Evolutionary conservation across 2,113 vertebrate species (phyloP).

Genomic region (Otolemur garnettii): DNA sequence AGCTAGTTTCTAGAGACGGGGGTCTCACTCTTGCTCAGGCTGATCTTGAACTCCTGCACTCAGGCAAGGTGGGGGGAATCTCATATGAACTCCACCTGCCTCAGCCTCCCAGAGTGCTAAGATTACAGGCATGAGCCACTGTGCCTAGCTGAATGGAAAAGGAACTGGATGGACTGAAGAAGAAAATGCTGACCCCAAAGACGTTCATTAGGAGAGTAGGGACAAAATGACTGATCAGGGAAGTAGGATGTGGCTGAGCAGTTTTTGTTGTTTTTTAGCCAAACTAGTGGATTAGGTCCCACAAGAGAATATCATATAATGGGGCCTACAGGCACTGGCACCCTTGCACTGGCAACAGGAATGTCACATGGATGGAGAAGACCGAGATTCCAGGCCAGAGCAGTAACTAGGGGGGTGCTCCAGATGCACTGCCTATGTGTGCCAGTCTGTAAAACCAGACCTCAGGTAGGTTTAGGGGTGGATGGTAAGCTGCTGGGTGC

Average conservation of each 20-base stretch:
- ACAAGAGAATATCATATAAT: not conserved
- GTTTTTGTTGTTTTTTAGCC: not conserved
- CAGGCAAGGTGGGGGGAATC: too few relatives aligned
- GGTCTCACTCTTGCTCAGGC: too few relatives aligned
- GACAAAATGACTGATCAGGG: not conserved
- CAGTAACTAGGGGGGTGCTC: not conserved
- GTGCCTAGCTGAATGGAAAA: constrained; percentile 89
- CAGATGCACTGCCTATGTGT: not conserved
- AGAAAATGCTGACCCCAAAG: constrained; percentile 89
- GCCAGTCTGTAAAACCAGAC: not conserved
- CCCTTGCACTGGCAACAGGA: not conserved
- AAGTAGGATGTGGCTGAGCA: not conserved
- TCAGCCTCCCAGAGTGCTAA: too few relatives aligned
- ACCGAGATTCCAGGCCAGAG: not conserved
- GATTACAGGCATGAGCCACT: too few relatives aligned
- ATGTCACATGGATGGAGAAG: not conserved
- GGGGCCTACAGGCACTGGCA: not conserved
- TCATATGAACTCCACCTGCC: too few relatives aligned
- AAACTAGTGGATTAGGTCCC: not conserved
- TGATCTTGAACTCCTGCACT: too few relatives aligned
- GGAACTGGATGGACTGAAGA: constrained; percentile 95
- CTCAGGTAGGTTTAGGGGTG: not conserved
- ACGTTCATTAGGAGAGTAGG: rapidly evolving
- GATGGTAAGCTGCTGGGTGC: not conserved
- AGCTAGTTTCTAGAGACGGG: too few relatives aligned